Evolutionary conservation across 64 coral and sea anemone genomes (phyloP), one percentile per base, ranked within the genome.

Genomic region (Pocillopora verrucosa): DNA sequence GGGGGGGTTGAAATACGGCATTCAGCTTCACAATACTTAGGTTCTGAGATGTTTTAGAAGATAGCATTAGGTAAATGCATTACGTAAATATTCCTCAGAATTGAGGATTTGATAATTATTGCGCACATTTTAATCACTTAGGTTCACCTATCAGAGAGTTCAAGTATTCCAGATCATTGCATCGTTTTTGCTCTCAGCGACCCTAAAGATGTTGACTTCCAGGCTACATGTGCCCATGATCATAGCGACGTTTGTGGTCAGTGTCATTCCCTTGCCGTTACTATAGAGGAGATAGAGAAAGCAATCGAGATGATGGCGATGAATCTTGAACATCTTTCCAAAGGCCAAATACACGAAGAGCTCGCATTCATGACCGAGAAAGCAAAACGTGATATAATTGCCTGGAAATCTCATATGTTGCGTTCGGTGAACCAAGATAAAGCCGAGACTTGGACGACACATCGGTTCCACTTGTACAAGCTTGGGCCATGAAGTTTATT

Each of bases 121-220:
- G n/a, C n/a, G n/a, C n/a, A n/a, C n/a, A n/a, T n/a, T n/a, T n/a
- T n/a, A n/a, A n/a, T 87, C 68, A 19, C 65, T 26, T 35, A 87
- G 65, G 72, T 87, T 56, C 82, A 70, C 82, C n/a, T 85, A 45
- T 37, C 41, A 13, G 61, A 69, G 62, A 69, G 63, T 68, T 85
- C 82, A 72, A 68, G 34, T 9, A 72, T 69, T 70, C 63, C 82
- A 45, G 82, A 85, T 85, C 63, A 85, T 35, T 85, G 82, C 36
- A 68, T 10, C 13, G 61, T 72, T 85, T 85, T 22, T 19, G 62
- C 82, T 17, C 62, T 85, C 63, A 85, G 82, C 51, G 61, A 69
- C 63, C 34, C 82, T 11, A 22, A 69, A 65, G 64, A 70, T 25
- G 2, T 12, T 51, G 82, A 85, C 26, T 85, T 69, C 65, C 61